phyloP scores from a whole-genome alignment of 2,797 vertebrate species.

The Paramormyrops hopkinsi region DNA sequence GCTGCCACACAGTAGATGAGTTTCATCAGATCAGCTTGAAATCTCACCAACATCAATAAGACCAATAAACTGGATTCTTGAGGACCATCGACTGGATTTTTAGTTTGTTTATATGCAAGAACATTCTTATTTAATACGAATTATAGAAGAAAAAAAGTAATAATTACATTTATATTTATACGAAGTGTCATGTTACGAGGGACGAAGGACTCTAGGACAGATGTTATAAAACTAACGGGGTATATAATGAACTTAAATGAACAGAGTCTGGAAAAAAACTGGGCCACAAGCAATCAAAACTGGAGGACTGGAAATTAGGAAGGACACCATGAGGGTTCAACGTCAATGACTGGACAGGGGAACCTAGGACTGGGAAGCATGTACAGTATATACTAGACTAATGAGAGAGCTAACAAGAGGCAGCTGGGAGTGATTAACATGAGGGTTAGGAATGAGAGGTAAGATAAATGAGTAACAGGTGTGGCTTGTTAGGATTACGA shows the following conservation, averaged over 20 bases:
- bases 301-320: background rate
- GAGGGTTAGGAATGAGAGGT: background rate
- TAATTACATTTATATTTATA: background rate
- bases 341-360: background rate
- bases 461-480: background rate
- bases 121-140: background rate
- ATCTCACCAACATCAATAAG: background rate
- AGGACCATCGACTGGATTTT: background rate
- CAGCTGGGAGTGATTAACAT: background rate
- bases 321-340: background rate
- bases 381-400: background rate
- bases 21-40: background rate
- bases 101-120: background rate
- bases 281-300: background rate
- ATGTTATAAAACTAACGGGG: background rate
- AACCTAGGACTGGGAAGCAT: background rate
- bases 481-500: background rate
- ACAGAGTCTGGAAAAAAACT: background rate
- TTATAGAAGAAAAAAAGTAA: background rate
- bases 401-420: background rate
- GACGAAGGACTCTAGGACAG: background rate
- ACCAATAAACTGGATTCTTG: background rate
- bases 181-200: background rate
- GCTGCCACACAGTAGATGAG: background rate
- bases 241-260: background rate